Conservation (phyloP, 2,113 vertebrate genomes). For the Misgurnus anguillicaudatus region DNA sequence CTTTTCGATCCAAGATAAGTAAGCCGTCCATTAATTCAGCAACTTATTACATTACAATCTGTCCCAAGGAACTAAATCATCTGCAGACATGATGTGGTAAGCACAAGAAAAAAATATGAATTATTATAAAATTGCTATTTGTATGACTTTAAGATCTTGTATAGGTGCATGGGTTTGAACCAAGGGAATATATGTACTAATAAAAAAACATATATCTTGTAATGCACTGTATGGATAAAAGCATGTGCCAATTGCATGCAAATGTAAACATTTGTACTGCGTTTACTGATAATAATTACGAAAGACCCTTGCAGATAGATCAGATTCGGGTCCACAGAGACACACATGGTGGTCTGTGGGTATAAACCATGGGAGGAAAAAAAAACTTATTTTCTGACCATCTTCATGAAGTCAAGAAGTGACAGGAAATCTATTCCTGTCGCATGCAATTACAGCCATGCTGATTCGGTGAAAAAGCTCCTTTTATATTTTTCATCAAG, state of each 20-base stretch:
- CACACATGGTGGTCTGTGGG: slow-evolving; percentile 53
- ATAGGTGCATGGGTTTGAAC: too few species aligned
- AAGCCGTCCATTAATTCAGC: slow-evolving; percentile 49
- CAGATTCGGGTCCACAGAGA: slow-evolving; percentile 42
- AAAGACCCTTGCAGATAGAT: slow-evolving; percentile 46
- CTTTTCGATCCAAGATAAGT: slow-evolving; percentile 46
- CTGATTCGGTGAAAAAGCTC: slow-evolving; percentile 68
- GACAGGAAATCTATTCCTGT: slow-evolving; percentile 74
- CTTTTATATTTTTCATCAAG: slow-evolving; percentile 67
- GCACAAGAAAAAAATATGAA: not conserved
- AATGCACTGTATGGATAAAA: too few species aligned
- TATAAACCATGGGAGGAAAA: slow-evolving; percentile 41
- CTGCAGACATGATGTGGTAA: not conserved
- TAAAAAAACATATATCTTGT: too few species aligned
- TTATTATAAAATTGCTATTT: slow-evolving; percentile 9
- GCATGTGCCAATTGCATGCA: too few species aligned
- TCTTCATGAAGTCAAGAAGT: slow-evolving; percentile 67
- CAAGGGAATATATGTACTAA: too few species aligned
- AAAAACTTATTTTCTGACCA: slow-evolving; percentile 35
- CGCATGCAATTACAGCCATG: slow-evolving; percentile 71
- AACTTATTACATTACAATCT: slow-evolving; percentile 50
- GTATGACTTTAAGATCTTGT: too few species aligned
- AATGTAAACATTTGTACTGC: not conserved
- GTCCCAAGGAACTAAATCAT: slow-evolving; percentile 46
- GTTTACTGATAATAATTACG: slow-evolving; percentile 20